These are phyloP conservation scores for Macrosiphum euphorbiae DNA, from an alignment of 2,888 invertebrate genomes.

Conservation along the genomic window DNA sequence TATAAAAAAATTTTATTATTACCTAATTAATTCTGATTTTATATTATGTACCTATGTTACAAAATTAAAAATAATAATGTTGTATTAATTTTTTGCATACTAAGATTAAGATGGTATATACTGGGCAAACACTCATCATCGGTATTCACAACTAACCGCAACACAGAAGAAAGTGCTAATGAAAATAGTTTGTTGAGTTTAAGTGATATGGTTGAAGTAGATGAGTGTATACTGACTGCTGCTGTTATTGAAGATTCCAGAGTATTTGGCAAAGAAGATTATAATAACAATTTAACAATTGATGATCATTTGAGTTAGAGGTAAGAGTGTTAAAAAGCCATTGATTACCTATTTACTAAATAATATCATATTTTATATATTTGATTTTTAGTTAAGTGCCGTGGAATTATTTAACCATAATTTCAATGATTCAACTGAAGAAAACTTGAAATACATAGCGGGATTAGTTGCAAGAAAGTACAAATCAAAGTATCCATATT, in stretches of 20 bases:
- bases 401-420: neutral
- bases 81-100: neutral
- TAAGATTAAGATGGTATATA: slow-evolving; percentile 2
- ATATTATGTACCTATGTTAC: neutral
- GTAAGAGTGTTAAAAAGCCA: neutral
- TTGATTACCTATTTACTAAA: neutral
- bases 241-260: neutral
- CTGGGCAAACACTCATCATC: neutral
- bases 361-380: neutral
- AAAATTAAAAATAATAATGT: neutral
- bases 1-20: too few relatives aligned
- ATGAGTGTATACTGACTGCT: neutral
- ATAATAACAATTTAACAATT: neutral
- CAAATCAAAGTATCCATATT: neutral
- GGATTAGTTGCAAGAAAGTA: slow-evolving; percentile 15
- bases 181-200: slow-evolving; percentile 9
- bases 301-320: slow-evolving; percentile 1
- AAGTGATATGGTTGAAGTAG: neutral
- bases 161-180: neutral
- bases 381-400: slow-evolving; percentile 5
- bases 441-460: neutral
- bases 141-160: slow-evolving; percentile 16
- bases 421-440: neutral
- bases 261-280: neutral
- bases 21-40: too few relatives aligned